These are phyloP conservation scores for Heliocidaris tuberculata DNA, from an alignment of 35 echinoderm and acorn worm genomes.

Conservation along the genomic window DNA sequence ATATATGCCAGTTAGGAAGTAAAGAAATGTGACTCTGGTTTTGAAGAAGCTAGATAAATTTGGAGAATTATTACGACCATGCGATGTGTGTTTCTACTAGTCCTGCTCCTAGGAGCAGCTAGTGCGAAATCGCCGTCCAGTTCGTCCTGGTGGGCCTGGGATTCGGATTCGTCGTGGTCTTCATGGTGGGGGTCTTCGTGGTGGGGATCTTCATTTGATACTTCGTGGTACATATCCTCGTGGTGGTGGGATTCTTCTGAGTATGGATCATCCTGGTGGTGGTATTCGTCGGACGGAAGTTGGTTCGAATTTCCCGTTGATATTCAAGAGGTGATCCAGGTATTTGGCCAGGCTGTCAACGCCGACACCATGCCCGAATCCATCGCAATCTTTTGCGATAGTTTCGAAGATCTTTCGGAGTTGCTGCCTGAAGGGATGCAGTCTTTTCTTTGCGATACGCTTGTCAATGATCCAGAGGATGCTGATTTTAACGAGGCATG, in stretches of 20 bases:
- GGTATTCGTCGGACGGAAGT: background rate
- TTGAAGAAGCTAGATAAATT: background rate
- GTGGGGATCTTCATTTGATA: background rate
- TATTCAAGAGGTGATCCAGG: background rate
- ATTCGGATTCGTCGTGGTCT: background rate
- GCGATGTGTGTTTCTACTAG: background rate
- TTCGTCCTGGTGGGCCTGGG: background rate
- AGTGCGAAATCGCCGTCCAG: background rate
- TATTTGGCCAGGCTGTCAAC: background rate
- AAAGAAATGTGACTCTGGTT: background rate
- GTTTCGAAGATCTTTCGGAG: background rate
- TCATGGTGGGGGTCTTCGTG: background rate
- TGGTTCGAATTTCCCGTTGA: background rate
- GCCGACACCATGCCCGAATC: conserved; percentile 5
- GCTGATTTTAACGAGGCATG: conserved; percentile 1
- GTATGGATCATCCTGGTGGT: background rate
- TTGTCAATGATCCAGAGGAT: conserved; percentile 9
- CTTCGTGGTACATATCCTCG: background rate
- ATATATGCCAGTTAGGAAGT: background rate
- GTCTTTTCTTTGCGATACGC: background rate
- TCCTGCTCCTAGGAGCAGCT: background rate
- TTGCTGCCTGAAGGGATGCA: background rate
- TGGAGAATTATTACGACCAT: background rate
- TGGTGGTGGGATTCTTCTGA: background rate
- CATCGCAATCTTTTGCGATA: background rate